Evolutionary conservation across 2,797 vertebrate species (phyloP), one percentile per base, ranked within the genome.

Genomic region (Pteropus rufus): DNA sequence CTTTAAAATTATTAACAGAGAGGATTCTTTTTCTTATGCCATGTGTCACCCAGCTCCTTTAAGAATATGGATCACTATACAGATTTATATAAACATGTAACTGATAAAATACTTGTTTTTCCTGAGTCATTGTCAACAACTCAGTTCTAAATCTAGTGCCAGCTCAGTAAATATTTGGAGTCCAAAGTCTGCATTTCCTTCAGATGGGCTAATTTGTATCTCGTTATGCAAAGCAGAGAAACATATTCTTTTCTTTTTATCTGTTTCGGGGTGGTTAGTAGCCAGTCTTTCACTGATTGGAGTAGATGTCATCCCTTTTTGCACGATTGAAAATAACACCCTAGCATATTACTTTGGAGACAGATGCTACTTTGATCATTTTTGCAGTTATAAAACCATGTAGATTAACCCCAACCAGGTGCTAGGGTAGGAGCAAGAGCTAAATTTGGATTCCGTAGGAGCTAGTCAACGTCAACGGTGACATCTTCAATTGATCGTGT

Each of bases 91-190:
- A 77, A 91, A 88, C 52, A 31, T 56, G 19, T 85, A 46, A 64
- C 79, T 65, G 36, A 82, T 85, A 89, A 93, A 69, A 85, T 91
- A 11, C 67, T 92, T 70, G 24, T 88, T 97, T 94, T 90, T 75
- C 87, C 82, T 93, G 81, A 94, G 90, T 96, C 93, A 79, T 58
- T 81, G 83, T 88, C 88, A 86, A 67, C 75, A 83, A 75, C 77
- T 96, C 62, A 49, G 65, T 91, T 88, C 29, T 58, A 49, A 93
- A 91, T n/a, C 75, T 60, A 39, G 49, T 77, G 94, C 84, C 88
- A 97, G 39, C 69, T 90, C 69, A 73, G 79, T 94, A 93, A 93
- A 90, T 94, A 95, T 94, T 93, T 95, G 88, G 84, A 95, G 89
- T 80, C 93, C 60, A 87, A 82, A 96, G 88, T 90, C 91, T 95